A percentile compares a stretch with the other conserved stretches of the same genome.
phyloP scores from a whole-genome alignment of 2,797 vertebrate species.

The Sebastes vulpes region DNA sequence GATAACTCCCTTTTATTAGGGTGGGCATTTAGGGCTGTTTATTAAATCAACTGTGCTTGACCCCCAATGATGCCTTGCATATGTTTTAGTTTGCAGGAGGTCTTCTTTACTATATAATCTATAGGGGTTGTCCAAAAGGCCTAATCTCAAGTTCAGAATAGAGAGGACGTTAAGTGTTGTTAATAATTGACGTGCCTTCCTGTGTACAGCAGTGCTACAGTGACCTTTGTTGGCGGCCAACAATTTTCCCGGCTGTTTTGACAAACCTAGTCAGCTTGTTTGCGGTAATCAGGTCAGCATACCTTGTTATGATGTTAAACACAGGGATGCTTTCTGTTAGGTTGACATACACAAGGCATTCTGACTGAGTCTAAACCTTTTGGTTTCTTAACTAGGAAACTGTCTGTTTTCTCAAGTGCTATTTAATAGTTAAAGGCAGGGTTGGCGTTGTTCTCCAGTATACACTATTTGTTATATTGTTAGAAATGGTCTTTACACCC shows the following conservation, averaged over 20 bases:
- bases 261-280: background rate
- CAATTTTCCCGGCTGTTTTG: background rate
- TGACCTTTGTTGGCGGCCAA: background rate
- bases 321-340: background rate
- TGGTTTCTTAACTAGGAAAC: background rate
- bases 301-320: background rate
- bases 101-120: background rate
- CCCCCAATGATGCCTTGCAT: background rate
- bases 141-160: background rate
- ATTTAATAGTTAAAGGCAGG: too few relatives aligned
- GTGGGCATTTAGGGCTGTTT: background rate
- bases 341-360: background rate
- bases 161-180: background rate
- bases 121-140: background rate
- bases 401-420: background rate
- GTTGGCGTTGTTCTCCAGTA: too few relatives aligned
- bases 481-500: too few relatives aligned
- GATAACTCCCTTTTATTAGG: background rate
- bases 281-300: background rate
- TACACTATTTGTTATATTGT: too few relatives aligned
- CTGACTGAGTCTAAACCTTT: background rate
- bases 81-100: background rate
- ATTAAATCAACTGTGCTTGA: background rate
- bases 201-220: background rate
- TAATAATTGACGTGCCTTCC: background rate